A percentile compares a stretch with the other conserved stretches of the same genome.
Evolutionary conservation across 2,113 vertebrate genomes (phyloP).

Genomic region (Pseudopipra pipra): DNA sequence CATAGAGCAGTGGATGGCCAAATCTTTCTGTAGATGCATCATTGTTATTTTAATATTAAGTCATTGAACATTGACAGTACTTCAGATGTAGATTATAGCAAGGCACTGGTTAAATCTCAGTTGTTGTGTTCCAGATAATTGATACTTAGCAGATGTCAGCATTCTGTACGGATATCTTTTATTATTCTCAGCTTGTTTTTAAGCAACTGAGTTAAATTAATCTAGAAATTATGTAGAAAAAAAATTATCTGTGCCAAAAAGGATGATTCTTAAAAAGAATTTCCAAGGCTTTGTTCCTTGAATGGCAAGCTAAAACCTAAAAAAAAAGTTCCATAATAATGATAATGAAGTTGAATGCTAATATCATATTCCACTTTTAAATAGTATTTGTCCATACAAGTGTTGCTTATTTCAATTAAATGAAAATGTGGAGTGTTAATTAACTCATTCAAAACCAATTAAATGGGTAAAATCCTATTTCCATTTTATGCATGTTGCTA

Average conservation of each 20-base stretch:
- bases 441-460: background rate
- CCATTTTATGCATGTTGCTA: background rate
- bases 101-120: background rate
- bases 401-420: background rate
- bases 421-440: background rate
- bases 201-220: background rate
- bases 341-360: background rate
- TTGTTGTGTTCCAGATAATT: background rate
- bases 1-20: background rate
- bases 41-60: background rate
- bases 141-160: background rate
- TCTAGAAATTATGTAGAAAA: background rate
- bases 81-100: background rate
- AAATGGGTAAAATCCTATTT: background rate
- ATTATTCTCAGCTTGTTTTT: background rate
- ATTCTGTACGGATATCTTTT: background rate
- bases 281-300: background rate
- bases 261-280: background rate
- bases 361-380: background rate
- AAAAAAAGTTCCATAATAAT: background rate
- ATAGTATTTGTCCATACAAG: background rate
- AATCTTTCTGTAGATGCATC: background rate
- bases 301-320: background rate
- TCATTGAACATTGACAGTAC: background rate
- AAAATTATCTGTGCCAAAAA: background rate